These are phyloP conservation scores for Melozone crissalis DNA, from an alignment of 2,113 vertebrate species.

Conservation along the genomic window DNA sequence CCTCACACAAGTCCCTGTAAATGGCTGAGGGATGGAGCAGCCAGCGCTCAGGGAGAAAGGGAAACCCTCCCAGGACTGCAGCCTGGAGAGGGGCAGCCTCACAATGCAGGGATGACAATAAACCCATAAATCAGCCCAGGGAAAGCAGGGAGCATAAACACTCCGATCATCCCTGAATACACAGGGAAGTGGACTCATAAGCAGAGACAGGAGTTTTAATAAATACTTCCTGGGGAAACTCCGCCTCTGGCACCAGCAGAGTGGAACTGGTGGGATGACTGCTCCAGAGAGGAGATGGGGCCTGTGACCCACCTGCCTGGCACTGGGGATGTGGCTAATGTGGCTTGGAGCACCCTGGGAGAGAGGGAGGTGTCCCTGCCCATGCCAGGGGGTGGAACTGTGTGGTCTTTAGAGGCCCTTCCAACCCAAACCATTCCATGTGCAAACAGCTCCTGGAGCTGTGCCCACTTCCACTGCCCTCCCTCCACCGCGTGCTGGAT, in stretches of 20 bases:
- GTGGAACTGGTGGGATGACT: rapidly evolving
- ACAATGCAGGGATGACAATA: neutral
- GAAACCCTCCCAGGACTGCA: neutral
- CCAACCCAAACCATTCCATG: neutral
- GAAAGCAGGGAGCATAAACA: neutral
- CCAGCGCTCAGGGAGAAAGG: neutral
- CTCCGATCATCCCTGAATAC: neutral
- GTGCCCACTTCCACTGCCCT: neutral
- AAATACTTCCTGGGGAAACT: neutral
- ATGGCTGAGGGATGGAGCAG: neutral
- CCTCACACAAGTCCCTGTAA: neutral
- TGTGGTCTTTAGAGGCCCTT: neutral
- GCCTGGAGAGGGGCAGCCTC: neutral
- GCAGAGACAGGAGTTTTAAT: neutral
- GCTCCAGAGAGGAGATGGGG: neutral
- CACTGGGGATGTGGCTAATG: neutral
- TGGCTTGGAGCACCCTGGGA: neutral
- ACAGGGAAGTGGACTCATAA: neutral
- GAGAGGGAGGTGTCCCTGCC: neutral
- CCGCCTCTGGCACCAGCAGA: neutral
- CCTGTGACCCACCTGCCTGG: neutral
- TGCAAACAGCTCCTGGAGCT: neutral
- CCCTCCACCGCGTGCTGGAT: neutral
- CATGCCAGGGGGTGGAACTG: neutral
- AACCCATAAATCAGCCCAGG: neutral